Conservation (phyloP, 2,888 invertebrate species). For the Acrocyrtus sp. region DNA sequence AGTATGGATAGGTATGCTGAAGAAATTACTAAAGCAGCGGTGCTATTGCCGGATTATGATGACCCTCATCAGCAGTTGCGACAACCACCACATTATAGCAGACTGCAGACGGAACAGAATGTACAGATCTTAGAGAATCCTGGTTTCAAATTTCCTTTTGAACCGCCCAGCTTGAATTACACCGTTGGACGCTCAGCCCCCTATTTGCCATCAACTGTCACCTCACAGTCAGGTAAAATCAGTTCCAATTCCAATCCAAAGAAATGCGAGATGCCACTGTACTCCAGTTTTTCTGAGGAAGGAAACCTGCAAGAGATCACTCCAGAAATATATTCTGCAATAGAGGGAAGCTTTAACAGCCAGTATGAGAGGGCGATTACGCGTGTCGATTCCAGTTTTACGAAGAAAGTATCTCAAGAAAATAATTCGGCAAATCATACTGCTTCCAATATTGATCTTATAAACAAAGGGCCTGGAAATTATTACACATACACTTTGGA, state of each 20-base stretch:
- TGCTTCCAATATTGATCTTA: not conserved
- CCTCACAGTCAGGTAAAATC: too few relatives aligned
- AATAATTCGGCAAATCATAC: not conserved
- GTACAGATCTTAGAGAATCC: constrained; percentile 4
- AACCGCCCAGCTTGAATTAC: not conserved
- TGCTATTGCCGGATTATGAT: too few relatives aligned
- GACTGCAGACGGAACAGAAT: not conserved
- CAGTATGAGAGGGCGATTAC: constrained; percentile 2
- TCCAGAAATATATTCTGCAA: not conserved
- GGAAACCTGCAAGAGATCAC: not conserved
- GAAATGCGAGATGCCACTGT: constrained; percentile 1
- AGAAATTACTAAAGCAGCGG: too few relatives aligned
- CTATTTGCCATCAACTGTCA: not conserved
- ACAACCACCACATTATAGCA: not conserved
- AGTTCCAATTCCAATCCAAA: too few relatives aligned
- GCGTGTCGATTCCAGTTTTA: not conserved
- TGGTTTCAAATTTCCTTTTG: not conserved
- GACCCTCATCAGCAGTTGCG: too few relatives aligned
- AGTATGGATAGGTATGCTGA: too few relatives aligned
- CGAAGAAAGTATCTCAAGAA: too few relatives aligned
- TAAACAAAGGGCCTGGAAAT: not conserved
- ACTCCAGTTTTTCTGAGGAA: not conserved
- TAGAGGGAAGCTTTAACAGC: not conserved
- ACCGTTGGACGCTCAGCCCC: not conserved
- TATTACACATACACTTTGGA: not conserved